A percentile compares a stretch with the other conserved stretches of the same genome.
phyloP scores from a whole-genome alignment of 1,140 invertebrate species.

The Aporrectodea caliginosa region DNA sequence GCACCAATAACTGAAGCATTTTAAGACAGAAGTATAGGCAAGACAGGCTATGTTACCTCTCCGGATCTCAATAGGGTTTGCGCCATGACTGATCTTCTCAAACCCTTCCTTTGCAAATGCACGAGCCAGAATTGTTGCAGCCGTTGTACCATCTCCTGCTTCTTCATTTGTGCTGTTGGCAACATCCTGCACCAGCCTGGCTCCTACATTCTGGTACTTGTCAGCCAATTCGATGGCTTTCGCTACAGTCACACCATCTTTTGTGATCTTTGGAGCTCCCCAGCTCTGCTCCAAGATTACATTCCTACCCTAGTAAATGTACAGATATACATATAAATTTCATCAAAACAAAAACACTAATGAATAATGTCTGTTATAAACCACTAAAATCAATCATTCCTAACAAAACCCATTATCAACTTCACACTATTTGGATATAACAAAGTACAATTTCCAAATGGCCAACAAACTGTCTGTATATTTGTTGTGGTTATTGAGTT shows the following conservation, averaged over 20 bases:
- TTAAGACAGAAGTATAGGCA: no score
- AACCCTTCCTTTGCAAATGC: conserved; percentile 99
- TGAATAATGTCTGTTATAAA: no score
- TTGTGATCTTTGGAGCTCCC: conserved; percentile 99
- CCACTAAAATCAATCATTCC: no score
- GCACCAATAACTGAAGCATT: no score
- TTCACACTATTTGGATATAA: no score
- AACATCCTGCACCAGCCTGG: conserved; percentile 98
- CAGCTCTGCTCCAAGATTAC: conserved; percentile 99
- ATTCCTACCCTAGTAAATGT: conserved; percentile 82
- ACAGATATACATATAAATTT: no score
- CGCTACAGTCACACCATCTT: conserved; percentile 99
- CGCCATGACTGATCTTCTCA: conserved; percentile 95
- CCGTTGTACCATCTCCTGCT: conserved; percentile 98
- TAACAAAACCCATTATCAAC: no score
- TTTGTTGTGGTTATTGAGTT: no score
- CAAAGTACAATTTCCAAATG: no score
- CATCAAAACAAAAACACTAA: no score
- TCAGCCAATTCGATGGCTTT: conserved; percentile 97
- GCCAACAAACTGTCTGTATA: no score
- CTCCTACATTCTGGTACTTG: conserved; percentile 99
- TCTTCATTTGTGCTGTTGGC: conserved; percentile 99
- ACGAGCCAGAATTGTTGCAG: conserved; percentile 92
- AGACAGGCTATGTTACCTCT: no score
- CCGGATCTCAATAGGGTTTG: conserved; percentile 86